Evolutionary conservation across 1,140 invertebrate genomes (phyloP), one percentile per base, ranked within the genome.

Genomic region (Drosophila littoralis): DNA sequence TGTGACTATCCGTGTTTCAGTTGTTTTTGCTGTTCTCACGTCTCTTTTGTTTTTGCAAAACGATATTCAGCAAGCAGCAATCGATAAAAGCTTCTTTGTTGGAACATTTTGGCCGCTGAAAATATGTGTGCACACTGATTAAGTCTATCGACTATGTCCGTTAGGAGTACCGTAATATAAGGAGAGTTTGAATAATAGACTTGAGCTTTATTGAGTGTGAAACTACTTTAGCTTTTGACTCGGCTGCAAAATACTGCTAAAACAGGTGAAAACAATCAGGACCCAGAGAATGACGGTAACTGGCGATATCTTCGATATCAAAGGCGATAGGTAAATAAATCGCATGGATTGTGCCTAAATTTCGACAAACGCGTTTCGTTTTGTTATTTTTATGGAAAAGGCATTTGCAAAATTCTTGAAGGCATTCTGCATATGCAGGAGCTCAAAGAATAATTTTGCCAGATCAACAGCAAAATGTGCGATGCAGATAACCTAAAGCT

Each of bases 21-120:
- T 63, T 65, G 17, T 43, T 81, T 74, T 79, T 74, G 74, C 67
- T 61, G 65, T 48, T 66, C 52, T 51, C 52, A 54, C 3, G 73
- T 67, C 46, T 76, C 83, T 88, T 88, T 88, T 86, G 83, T 88
- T 88, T 63, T 85, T 77, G 68, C 59, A 58, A 67, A 67, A 48
- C 65, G 57, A 69, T 69, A 54, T 28, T 54, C 6, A 33, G 33
- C 36, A 45, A 59, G 0, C 12, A 17, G 7, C 22, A 54, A 71
- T 71, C 67, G 67, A 75, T 71, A 45, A 52, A 9, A 45, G 7
- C 10, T 17, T 45, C 13, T 46, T 36, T 48, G 59, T 45, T 72
- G 38, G 17, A 45, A 36, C 13, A 67, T 59, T 38, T 57, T 12
- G 15, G 3, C 7, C 6, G 17, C 15, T 17, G 42, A 7, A 15